A percentile compares a stretch with the other conserved stretches of the same genome.
These are phyloP conservation scores for Chironomus tentans DNA, from an alignment of 2,888 invertebrate species.

Conservation along the genomic window DNA sequence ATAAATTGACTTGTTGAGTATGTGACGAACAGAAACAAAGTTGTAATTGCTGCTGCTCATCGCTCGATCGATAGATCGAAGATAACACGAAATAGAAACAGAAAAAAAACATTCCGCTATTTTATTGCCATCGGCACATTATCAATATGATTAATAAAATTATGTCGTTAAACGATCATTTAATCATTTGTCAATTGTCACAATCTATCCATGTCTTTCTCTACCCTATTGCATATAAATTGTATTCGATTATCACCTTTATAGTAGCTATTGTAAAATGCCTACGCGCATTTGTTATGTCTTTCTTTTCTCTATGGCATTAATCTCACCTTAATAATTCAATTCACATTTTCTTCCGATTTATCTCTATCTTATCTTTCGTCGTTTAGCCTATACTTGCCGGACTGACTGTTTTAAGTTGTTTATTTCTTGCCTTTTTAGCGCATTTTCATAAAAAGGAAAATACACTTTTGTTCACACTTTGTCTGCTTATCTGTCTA, in stretches of 20 bases:
- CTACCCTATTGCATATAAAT: neutral
- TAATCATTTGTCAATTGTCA: conserved; percentile 4
- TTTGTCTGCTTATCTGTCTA: neutral
- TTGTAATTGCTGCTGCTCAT: too few species aligned
- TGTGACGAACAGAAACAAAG: too few species aligned
- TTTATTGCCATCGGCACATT: neutral
- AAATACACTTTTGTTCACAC: neutral
- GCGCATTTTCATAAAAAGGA: neutral
- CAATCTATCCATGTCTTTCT: neutral
- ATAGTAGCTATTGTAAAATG: neutral
- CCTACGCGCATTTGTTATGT: neutral
- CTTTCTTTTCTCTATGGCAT: neutral
- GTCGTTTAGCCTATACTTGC: neutral
- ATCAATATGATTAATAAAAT: neutral
- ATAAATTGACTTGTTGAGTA: too few species aligned
- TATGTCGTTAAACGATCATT: neutral
- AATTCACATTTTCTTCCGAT: neutral
- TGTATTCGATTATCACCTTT: neutral
- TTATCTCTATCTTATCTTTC: neutral
- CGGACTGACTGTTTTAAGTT: neutral
- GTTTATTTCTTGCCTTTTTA: too few species aligned
- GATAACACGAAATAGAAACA: too few species aligned
- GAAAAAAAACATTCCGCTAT: neutral
- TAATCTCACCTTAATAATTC: neutral
- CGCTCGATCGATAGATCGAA: too few species aligned